These are phyloP conservation scores for Colius striatus DNA, from an alignment of 2,113 vertebrate genomes.

Conservation along the genomic window DNA sequence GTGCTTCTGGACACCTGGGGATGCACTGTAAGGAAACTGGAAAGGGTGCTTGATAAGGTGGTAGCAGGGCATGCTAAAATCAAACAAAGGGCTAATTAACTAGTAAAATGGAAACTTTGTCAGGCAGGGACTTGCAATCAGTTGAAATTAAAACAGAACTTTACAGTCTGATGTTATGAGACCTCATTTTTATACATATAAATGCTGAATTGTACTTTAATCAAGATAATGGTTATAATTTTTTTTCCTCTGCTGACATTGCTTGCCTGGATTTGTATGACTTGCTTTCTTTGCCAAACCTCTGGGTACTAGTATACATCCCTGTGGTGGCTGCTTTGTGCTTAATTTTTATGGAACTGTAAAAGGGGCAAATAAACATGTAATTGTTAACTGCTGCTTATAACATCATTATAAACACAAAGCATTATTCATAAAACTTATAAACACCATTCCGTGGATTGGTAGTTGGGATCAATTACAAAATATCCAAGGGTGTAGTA, in stretches of 20 bases:
- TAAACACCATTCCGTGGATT: not conserved
- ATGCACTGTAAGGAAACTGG: not conserved
- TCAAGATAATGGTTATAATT: not conserved
- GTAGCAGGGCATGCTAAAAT: not conserved
- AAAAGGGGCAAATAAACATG: constrained; percentile 27
- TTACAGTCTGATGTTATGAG: not conserved
- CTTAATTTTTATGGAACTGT: constrained; percentile 30
- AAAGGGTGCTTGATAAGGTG: not conserved
- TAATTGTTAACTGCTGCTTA: constrained; percentile 26
- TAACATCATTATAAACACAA: constrained; percentile 29
- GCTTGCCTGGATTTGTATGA: not conserved
- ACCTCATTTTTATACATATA: not conserved
- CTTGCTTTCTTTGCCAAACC: not conserved
- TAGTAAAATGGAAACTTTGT: not conserved
- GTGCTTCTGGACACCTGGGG: not conserved
- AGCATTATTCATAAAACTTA: constrained; percentile 38
- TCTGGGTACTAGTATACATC: not conserved
- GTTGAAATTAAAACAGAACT: constrained; percentile 25
- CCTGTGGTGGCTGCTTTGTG: not conserved
- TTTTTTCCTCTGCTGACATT: not conserved
- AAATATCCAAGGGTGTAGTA: not conserved
- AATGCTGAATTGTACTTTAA: constrained; percentile 10
- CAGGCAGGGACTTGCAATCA: not conserved
- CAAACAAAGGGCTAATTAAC: not conserved
- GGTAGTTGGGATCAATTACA: not conserved